Evolutionary conservation across 2,888 invertebrate species (phyloP), one percentile per base, ranked within the genome.

Genomic region (Ryuthela nishihirai): DNA sequence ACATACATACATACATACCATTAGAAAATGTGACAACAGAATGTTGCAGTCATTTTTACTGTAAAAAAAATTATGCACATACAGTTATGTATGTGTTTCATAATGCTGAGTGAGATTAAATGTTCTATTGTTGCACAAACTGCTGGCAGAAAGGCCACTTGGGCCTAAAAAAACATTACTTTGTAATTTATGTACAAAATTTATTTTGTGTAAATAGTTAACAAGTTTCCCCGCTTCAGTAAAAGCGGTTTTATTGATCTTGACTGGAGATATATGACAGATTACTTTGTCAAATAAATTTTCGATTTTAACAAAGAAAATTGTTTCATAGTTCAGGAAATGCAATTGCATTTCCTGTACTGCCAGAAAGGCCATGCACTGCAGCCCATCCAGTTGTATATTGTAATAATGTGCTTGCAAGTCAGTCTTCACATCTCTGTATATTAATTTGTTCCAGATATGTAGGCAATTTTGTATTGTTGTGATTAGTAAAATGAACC

Each of bases 401-500:
- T n/a, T n/a, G n/a, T n/a, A n/a, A n/a, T n/a, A n/a, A n/a, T n/a
- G n/a, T n/a, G n/a, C n/a, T 50, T 56, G 50, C 53, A 53, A 56
- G 45, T 41, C 46, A 46, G 50, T 35, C 45, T 56, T 35, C 40
- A 42, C 46, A 50, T 50, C 50, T 35, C 48, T 56, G 56, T 56
- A 56, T 50, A 56, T 49, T 41, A 53, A 44, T 42, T 41, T 55
- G 49, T 45, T 56, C 50, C 48, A 48, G 48, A 43, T 56, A 50
- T 56, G 56, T 56, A 56, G 56, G 42, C 41, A 55, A 49, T 44
- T 54, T 56, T 56, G 49, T 56, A 56, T 56, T 50, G 50, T 50
- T 56, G 50, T 50, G 45, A 56, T 56, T 56, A 56, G 56, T 56
- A 56, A 56, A 54, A n/a, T n/a, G n/a, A n/a, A n/a, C n/a, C n/a